phyloP scores from a whole-genome alignment of 2,113 vertebrate species.

The Pterocles burchelli region DNA sequence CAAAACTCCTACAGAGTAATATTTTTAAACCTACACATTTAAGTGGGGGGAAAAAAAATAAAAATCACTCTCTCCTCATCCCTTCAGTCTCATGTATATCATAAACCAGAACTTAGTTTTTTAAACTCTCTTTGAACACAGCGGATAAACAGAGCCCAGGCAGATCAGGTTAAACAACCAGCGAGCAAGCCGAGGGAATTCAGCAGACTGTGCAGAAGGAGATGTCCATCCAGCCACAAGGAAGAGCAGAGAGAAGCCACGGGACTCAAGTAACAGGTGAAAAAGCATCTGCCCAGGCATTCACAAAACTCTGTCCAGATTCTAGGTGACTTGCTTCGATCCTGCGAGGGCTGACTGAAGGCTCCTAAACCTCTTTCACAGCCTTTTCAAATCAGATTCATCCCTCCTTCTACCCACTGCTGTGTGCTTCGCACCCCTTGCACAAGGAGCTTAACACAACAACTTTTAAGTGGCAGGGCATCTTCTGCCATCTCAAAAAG shows the following conservation, averaged over 20 bases:
- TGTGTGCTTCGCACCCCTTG: neutral
- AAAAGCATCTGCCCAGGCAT: rapidly evolving
- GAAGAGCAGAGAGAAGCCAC: neutral
- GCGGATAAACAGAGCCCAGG: neutral
- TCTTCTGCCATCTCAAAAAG: neutral
- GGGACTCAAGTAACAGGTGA: neutral
- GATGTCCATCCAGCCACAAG: rapidly evolving
- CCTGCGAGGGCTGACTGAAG: neutral
- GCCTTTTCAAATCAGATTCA: neutral
- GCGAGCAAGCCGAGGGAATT: neutral
- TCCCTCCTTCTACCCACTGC: neutral
- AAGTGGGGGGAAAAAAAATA: neutral
- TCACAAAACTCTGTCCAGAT: neutral
- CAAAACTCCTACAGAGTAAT: neutral
- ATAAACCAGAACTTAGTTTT: neutral
- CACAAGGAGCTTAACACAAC: neutral
- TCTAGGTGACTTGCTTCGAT: neutral
- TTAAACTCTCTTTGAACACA: neutral
- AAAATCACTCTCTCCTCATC: neutral
- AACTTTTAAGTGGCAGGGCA: rapidly evolving
- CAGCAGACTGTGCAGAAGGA: neutral
- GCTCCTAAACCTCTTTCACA: neutral
- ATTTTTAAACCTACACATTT: neutral
- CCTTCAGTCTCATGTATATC: neutral
- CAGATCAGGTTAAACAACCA: neutral